Evolutionary conservation across 1,140 invertebrate genomes (phyloP).

Genomic region (Hesperophylax magnus): DNA sequence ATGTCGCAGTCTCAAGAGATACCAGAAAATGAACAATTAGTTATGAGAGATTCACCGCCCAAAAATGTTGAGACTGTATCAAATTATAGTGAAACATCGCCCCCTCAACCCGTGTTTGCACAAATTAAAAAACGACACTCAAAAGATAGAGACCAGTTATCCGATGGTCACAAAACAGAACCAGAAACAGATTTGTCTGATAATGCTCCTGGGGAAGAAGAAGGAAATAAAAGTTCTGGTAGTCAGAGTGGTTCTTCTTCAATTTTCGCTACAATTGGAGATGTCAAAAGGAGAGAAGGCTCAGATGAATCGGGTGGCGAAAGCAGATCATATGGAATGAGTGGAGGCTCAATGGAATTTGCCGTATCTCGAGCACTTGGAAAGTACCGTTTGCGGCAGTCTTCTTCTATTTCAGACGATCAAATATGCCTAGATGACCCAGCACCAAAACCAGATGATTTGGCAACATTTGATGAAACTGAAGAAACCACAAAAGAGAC

Average conservation of each 20-base stretch:
- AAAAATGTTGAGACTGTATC: slow-evolving; percentile 41
- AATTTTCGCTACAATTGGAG: slow-evolving; percentile 82
- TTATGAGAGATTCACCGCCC: slow-evolving; percentile 41
- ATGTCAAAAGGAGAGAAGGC: slow-evolving; percentile 75
- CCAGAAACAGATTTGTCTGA: slow-evolving; percentile 73
- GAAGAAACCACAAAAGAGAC: slow-evolving; percentile 62
- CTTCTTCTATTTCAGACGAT: slow-evolving; percentile 78
- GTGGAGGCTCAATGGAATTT: slow-evolving; percentile 79
- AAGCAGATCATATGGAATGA: slow-evolving; percentile 68
- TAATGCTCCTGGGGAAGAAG: slow-evolving; percentile 73
- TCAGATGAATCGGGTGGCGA: slow-evolving; percentile 75
- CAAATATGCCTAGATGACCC: slow-evolving; percentile 70
- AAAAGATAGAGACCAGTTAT: slow-evolving; percentile 67
- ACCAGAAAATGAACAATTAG: slow-evolving; percentile 56
- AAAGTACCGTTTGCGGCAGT: slow-evolving; percentile 85
- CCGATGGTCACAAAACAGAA: slow-evolving; percentile 68
- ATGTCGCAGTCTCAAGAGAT: slow-evolving; percentile 55
- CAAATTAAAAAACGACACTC: slow-evolving; percentile 62
- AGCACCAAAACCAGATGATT: slow-evolving; percentile 67
- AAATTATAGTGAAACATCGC: slow-evolving; percentile 29
- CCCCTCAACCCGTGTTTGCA: slow-evolving; percentile 62
- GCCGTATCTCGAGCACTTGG: slow-evolving; percentile 86
- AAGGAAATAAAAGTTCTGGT: slow-evolving; percentile 73
- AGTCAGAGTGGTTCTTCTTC: slow-evolving; percentile 74
- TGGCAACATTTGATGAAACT: slow-evolving; percentile 61